phyloP scores from a whole-genome alignment of 2,797 vertebrate genomes.

The Eutrigla gurnardus region DNA sequence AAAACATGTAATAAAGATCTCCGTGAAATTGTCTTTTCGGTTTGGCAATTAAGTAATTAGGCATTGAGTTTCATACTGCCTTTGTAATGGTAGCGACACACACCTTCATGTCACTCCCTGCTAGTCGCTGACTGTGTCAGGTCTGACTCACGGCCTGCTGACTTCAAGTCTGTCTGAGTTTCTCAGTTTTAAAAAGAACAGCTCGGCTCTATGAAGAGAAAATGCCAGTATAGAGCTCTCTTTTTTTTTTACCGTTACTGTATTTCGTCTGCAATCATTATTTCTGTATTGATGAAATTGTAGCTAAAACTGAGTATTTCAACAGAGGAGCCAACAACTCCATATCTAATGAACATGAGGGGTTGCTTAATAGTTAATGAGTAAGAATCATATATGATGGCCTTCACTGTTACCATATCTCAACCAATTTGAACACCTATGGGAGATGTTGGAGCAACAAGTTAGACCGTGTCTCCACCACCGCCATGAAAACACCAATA shows the following conservation, averaged over 20 bases:
- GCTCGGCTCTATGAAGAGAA: slow-evolving; percentile 15
- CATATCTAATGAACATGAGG: not conserved
- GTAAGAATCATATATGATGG: not conserved
- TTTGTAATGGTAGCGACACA: slow-evolving; percentile 22
- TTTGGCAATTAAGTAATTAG: slow-evolving; percentile 20
- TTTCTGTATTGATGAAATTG: not conserved
- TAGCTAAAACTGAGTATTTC: not conserved
- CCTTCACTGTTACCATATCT: not conserved
- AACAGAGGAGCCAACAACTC: not conserved
- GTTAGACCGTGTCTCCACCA: not conserved
- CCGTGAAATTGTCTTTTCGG: not conserved
- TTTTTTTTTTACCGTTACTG: not conserved
- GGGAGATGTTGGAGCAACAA: not conserved
- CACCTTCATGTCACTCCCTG: slow-evolving; percentile 47
- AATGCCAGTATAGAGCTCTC: not conserved
- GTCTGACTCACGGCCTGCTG: slow-evolving; percentile 57
- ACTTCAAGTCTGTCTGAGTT: slow-evolving; percentile 31
- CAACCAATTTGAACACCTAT: not conserved
- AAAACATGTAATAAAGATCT: not conserved
- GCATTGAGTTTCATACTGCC: slow-evolving; percentile 18
- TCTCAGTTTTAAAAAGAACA: slow-evolving; percentile 11
- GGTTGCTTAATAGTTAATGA: not conserved
- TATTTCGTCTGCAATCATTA: not conserved
- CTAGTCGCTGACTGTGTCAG: not conserved
- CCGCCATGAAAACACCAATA: not conserved